Evolutionary conservation across 2,113 vertebrate species (phyloP).

Genomic region (Baryphthengus martii): DNA sequence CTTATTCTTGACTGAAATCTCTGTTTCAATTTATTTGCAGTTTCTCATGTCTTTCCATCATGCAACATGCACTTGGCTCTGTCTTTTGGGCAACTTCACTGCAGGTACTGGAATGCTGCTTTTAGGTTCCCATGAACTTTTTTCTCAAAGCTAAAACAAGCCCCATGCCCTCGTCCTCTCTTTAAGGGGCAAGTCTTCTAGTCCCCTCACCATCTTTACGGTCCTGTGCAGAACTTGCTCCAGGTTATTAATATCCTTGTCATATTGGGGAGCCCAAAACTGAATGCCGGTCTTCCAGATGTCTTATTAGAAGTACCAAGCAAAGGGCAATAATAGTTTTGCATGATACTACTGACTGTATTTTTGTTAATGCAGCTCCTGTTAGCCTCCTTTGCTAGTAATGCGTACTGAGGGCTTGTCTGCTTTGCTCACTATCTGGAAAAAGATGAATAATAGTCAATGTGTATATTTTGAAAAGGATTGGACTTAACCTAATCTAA

Average conservation of each 20-base stretch:
- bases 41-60: not conserved
- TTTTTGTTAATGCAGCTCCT: not conserved
- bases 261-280: accelerated
- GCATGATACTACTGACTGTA: not conserved
- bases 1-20: not conserved
- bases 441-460: not conserved
- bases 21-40: not conserved
- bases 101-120: not conserved
- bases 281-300: not conserved
- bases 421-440: not conserved
- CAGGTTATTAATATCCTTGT: not conserved
- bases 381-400: not conserved
- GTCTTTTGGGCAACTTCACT: not conserved
- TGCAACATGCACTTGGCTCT: not conserved
- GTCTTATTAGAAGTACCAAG: not conserved
- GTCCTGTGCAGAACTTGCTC: not conserved
- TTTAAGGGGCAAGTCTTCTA: not conserved
- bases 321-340: not conserved
- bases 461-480: not conserved
- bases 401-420: not conserved
- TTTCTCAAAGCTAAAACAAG: not conserved
- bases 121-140: not conserved
- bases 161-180: not conserved
- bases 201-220: not conserved
- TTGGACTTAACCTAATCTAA: not conserved